These are phyloP conservation scores for Prorops nasuta DNA, from an alignment of 1,140 invertebrate species.

Conservation along the genomic window DNA sequence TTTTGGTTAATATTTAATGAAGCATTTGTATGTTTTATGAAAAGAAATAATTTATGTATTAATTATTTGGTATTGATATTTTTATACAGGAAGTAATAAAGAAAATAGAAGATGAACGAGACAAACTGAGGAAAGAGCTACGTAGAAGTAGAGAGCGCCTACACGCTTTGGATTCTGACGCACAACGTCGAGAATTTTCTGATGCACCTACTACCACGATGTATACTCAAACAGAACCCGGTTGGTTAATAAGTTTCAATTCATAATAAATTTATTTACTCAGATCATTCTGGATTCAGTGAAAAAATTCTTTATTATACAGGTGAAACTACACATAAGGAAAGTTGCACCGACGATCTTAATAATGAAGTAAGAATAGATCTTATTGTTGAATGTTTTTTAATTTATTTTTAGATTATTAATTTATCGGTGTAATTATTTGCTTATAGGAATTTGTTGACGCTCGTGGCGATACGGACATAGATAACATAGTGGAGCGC, in stretches of 20 bases:
- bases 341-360: conserved; percentile 29
- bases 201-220: conserved; percentile 24
- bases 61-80: conserved; percentile 1
- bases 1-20: conserved; percentile 48
- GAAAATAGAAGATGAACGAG: conserved; percentile 73
- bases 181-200: conserved; percentile 41
- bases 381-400: background rate
- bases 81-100: conserved; percentile 66
- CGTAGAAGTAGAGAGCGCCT: conserved; percentile 70
- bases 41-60: background rate
- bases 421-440: conserved; percentile 15
- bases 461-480: conserved; percentile 26
- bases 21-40: background rate
- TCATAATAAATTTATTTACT: conserved; percentile 10
- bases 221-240: conserved; percentile 35
- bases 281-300: conserved; percentile 1
- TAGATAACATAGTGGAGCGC: conserved; percentile 21
- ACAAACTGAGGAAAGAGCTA: conserved; percentile 70
- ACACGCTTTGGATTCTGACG: conserved; percentile 61
- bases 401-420: conserved; percentile 9
- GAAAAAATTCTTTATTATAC: conserved; percentile 11
- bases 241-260: conserved; percentile 22
- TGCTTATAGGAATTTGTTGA: conserved; percentile 38
- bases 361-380: conserved; percentile 38
- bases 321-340: conserved; percentile 29